Percentiles rank a stretch among this genome's conserved stretches.
Evolutionary conservation across 2,113 vertebrate genomes (phyloP).

Genomic region (Grantiella picta): DNA sequence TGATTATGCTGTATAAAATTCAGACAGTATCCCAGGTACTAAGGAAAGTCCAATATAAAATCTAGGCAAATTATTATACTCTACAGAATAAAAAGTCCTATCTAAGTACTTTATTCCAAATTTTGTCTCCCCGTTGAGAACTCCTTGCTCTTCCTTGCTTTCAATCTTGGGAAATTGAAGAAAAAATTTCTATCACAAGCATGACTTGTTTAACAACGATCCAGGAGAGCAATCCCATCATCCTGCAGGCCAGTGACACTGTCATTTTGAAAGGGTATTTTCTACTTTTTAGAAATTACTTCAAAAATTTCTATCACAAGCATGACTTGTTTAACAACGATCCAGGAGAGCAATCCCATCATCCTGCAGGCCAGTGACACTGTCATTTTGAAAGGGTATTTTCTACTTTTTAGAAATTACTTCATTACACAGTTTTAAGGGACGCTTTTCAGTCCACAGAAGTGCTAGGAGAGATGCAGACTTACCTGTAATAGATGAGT

Average conservation of each 20-base stretch:
- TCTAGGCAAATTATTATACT: neutral
- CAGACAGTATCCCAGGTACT: neutral
- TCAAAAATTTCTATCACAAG: neutral
- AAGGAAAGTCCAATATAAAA: neutral
- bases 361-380: neutral
- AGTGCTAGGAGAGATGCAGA: neutral
- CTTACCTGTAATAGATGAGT: slow-evolving; percentile 91
- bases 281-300: neutral
- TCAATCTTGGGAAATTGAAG: neutral
- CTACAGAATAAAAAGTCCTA: neutral
- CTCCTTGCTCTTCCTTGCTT: neutral
- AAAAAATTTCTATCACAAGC: neutral
- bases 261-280: neutral
- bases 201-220: neutral
- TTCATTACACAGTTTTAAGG: neutral
- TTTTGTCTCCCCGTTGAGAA: neutral
- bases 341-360: neutral
- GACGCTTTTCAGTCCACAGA: neutral
- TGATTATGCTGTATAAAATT: neutral
- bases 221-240: neutral
- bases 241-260: neutral
- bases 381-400: neutral
- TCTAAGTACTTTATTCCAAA: neutral
- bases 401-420: neutral
- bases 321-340: neutral